Evolutionary conservation across 2,888 invertebrate species (phyloP).

Genomic region (Tyria jacobaeae): DNA sequence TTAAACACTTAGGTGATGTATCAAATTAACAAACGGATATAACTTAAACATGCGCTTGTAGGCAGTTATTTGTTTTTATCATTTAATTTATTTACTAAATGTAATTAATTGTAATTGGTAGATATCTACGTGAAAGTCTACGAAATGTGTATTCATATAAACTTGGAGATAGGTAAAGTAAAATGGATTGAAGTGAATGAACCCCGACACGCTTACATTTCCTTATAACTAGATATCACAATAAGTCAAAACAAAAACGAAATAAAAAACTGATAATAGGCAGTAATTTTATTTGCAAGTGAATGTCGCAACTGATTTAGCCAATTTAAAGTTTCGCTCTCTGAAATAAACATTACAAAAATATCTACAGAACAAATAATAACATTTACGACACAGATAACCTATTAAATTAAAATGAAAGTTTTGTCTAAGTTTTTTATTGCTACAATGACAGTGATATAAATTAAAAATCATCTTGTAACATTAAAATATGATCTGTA

Average conservation of each 20-base stretch:
- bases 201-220: neutral
- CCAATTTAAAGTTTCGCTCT: slow-evolving; percentile 2
- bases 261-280: slow-evolving; percentile 1
- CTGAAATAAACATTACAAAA: slow-evolving; percentile 2
- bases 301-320: neutral
- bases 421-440: neutral
- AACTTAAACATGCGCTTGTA: neutral
- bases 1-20: neutral
- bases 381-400: neutral
- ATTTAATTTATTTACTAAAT: neutral
- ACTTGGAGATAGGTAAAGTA: neutral
- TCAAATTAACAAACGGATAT: neutral
- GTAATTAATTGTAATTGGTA: neutral
- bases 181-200: neutral
- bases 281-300: slow-evolving; percentile 2
- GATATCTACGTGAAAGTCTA: neutral
- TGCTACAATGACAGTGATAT: neutral
- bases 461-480: neutral
- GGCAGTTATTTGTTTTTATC: neutral
- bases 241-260: no score
- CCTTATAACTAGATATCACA: neutral
- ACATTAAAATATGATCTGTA: neutral
- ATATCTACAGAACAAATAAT: neutral
- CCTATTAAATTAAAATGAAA: slow-evolving; percentile 1
- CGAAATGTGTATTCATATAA: neutral